Evolutionary conservation across 1,140 invertebrate species (phyloP), one percentile per base, ranked within the genome.

Genomic region (Harlomillsia oculata): DNA sequence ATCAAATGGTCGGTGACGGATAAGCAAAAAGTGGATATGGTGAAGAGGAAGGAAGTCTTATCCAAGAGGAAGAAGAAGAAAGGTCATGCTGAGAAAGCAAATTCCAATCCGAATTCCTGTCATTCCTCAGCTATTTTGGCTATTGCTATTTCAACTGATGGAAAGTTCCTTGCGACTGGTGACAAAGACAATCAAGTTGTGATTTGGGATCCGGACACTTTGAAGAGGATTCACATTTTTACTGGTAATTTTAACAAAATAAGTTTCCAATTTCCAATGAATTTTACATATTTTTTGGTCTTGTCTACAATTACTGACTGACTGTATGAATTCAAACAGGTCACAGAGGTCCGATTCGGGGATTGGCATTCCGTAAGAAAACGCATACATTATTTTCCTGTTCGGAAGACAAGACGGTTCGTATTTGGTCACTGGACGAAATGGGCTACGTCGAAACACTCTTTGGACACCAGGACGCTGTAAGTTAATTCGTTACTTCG

Each of bases 381-480:
- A 83, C 85, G n/a, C 89, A 95, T 73, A 84, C 85, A 21, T 74
- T 98, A 32, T 97, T 89, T 68, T 93, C 89, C 36, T 71, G 72
- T 53, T 80, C 80, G 41, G 79, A 83, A 67, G 95, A 98, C 71
- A 77, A 84, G 63, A 83, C 86, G 28, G 72, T 81, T 3, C 78
- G 80, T 67, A 82, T 95, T 26, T 98, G 93, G 93, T 91, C 87
- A 64, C 74, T 97, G 20, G 87, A 91, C 76, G 92, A 97, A 69
- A 89, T 94, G 85, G 82, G 85, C 9, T 97, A 95, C 75, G 84
- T 97, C 8, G 94, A 98, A 77, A 91, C 89, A 53, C 74, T 97
- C 75, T 87, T 74, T 75, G 80, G 71, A n/a, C 52, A 64, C 39
- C 58, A 63, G 44, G 55, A 60, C 32, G 20, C 37, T 9, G 62